Evolutionary conservation across 2,797 vertebrate genomes (phyloP), one percentile per base, ranked within the genome.

Genomic region (Manis crassicaudata): DNA sequence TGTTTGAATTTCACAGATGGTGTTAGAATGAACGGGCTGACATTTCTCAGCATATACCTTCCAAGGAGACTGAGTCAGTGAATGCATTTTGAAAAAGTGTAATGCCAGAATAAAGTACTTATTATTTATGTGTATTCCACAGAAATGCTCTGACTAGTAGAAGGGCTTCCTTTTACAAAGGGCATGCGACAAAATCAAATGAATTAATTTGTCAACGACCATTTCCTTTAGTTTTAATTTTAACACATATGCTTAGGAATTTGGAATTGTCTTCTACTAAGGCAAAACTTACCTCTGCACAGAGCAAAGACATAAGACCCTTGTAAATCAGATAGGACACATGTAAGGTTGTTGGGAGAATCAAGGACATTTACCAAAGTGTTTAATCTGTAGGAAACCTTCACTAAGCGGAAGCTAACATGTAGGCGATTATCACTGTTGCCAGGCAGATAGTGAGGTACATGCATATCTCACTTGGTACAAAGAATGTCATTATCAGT

Each of bases 1-100:
- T 91, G 85, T 52, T 50, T 56, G 75, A 86, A 58, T 63, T 63
- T 90, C 93, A 96, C 87, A 96, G 93, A 83, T 56, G 79, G 93
- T 81, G 84, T 35, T 77, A 75, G 75, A 95, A 84, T 67, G 63
- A 83, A 68, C 8, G 9, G 81, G 91, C 63, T 58, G 89, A 91
- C 72, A 89, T 76, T 94, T 94, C 79, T 97, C 89, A 65, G 88
- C 50, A n/a, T 35, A 52, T 32, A 80, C 62, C 58, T 93, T 93
- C 83, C 81, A 87, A 35, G 5, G 80, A 88, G 54, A 93, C 40
- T 32, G 82, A 93, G 75, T 60, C 90, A 67, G 54, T 46, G 13
- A 87, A 73, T 12, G 40, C 56, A 60, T 40, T 84, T 6, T 43
- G 73, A 85, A 83, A 80, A 84, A 32, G n/a, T 12, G 21, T 43